A percentile compares a stretch with the other conserved stretches of the same genome.
phyloP scores from a whole-genome alignment of 1,140 invertebrate genomes.

The Trissolcus basalis region DNA sequence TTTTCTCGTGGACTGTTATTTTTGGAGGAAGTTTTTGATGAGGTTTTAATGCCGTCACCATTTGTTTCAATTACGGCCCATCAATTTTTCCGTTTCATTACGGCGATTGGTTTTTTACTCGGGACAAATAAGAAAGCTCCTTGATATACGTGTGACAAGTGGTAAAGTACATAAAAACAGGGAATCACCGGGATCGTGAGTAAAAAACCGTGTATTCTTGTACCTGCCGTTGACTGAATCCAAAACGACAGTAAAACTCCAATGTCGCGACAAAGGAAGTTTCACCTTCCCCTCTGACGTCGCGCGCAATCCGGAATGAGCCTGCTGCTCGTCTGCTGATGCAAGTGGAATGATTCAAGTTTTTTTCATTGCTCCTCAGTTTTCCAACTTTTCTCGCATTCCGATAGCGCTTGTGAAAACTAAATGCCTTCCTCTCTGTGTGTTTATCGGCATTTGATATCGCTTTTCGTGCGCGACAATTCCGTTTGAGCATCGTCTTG shows the following conservation, averaged over 20 bases:
- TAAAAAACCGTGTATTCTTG: conserved; percentile 1
- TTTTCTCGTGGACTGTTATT: too few relatives aligned
- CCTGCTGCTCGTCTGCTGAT: conserved; percentile 17
- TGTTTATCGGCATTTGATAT: too few relatives aligned
- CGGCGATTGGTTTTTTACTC: too few relatives aligned
- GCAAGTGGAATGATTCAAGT: conserved; percentile 46
- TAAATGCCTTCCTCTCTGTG: background rate
- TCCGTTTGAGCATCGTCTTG: too few relatives aligned
- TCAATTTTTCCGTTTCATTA: conserved; percentile 2
- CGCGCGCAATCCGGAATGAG: conserved; percentile 21
- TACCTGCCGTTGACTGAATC: conserved; percentile 10
- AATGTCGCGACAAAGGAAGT: conserved; percentile 27
- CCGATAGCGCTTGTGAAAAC: conserved; percentile 15
- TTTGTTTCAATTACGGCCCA: conserved; percentile 17
- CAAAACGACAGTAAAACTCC: conserved; percentile 29
- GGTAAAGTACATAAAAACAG: conserved; percentile 19
- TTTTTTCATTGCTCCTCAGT: conserved; percentile 20
- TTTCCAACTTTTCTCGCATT: conserved; percentile 50
- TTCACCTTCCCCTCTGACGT: conserved; percentile 28
- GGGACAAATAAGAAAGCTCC: conserved; percentile 26
- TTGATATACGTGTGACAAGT: conserved; percentile 4
- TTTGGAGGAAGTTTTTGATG: too few relatives aligned
- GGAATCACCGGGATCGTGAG: conserved; percentile 13
- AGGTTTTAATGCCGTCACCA: conserved; percentile 3
- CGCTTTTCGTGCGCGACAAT: too few relatives aligned